Evolutionary conservation across 2,888 invertebrate genomes (phyloP), one percentile per base, ranked within the genome.

Genomic region (Diarsia dahlii): DNA sequence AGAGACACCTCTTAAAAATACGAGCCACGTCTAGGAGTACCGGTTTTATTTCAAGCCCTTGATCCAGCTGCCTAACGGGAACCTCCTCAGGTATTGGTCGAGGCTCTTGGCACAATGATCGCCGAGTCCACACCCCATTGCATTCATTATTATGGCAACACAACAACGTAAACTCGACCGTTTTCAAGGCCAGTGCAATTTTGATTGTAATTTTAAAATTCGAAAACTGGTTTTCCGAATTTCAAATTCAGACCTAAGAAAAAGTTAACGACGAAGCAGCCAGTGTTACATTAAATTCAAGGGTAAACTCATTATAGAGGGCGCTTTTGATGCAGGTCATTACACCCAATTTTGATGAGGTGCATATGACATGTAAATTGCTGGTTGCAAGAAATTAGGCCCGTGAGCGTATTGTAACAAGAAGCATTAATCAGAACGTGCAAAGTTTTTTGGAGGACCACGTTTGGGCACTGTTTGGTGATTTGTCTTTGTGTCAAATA

Each of bases 241-340:
- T 39, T 52, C 52, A n/a, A 62, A 76, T 76, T 63, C 39, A n/a
- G 50, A 23, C 13, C 52, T 46, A 46, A 66, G 28, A 78, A 78
- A 78, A 78, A 78, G 23, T 66, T 54, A 48, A 67, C 54, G 60
- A 81, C 50, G 50, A 34, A 23, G 28, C 62, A 54, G 45, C 20
- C 76, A 75, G 23, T 81, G 66, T 75, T 66, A 23, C 54, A 54
- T 76, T 63, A 66, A 63, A 76, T 76, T 76, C 82, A 78, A 81
- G 82, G 78, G 34, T 34, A 67, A 56, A 81, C 15, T 63, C 62
- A 63, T 67, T 76, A 81, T 23, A 54, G 10, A 50, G 15, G 45
- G 28, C 23, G 48, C 8, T 18, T 62, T 39, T 23, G 52, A 13
- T 54, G 9, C 62, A 63, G 52, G 62, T 63, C 62, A 54, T 54